Evolutionary conservation across 2,113 vertebrate species (phyloP).

Genomic region (Hippocampus mohnikei): DNA sequence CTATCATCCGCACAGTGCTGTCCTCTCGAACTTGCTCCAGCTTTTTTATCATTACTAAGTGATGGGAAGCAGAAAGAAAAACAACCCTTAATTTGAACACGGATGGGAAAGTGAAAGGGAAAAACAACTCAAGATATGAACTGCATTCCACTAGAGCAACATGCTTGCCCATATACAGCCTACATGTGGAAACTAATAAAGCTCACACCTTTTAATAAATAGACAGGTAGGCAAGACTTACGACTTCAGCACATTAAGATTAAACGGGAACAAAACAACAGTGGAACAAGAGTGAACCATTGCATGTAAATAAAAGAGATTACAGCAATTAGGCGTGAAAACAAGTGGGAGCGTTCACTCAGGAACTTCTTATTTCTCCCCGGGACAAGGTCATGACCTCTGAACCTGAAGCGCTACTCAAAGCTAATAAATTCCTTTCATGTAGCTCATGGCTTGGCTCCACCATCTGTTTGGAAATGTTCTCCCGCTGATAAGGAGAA

Average conservation of each 20-base stretch:
- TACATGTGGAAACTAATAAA: slow-evolving; percentile 49
- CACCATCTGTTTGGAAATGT: background rate
- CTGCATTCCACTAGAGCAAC: slow-evolving; percentile 27
- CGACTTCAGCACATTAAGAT: slow-evolving; percentile 22
- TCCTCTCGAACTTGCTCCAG: slow-evolving; percentile 40
- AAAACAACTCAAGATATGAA: slow-evolving; percentile 7
- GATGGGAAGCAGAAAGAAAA: slow-evolving; percentile 52
- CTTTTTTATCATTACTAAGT: slow-evolving; percentile 59
- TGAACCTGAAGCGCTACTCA: slow-evolving; percentile 9
- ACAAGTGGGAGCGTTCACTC: slow-evolving; percentile 25
- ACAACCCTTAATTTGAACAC: slow-evolving; percentile 31
- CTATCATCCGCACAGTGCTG: slow-evolving; percentile 43
- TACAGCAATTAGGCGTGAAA: slow-evolving; percentile 37
- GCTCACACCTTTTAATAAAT: slow-evolving; percentile 27
- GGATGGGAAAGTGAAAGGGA: slow-evolving; percentile 26
- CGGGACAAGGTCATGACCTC: slow-evolving; percentile 38
- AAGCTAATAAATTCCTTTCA: slow-evolving; percentile 18
- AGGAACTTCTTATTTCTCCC: slow-evolving; percentile 17
- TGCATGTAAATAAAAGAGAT: slow-evolving; percentile 23
- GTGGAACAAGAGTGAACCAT: background rate
- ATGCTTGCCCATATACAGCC: slow-evolving; percentile 40
- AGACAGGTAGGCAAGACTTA: slow-evolving; percentile 33
- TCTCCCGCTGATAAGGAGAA: background rate
- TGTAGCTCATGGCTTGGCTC: background rate
- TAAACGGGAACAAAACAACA: slow-evolving; percentile 21